Base-by-base conservation (phyloP, 2,888 invertebrate genomes). In the Margaritifera margaritifera region DNA sequence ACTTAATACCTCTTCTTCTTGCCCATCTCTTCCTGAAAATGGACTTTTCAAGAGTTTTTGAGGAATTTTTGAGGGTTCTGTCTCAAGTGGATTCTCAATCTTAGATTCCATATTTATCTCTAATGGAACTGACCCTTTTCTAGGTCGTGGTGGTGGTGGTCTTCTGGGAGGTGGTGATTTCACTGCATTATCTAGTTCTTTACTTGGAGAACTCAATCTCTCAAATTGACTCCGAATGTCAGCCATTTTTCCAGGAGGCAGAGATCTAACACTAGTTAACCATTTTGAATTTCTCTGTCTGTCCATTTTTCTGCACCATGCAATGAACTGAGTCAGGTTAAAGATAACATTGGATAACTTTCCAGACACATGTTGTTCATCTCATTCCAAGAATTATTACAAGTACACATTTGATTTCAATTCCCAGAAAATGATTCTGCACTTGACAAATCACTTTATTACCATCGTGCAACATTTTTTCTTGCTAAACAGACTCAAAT, bases 171-270 rank as follows among this genome's bases (percentile, higher is more conserved):
- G 59, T 42, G 64, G 62, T 50, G 42, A 52, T 66, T 42, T 42
- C 42, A 42, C 62, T 2, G 42, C 11, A 18, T 50, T 52, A 11
- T 50, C 15, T 19, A 19, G n/a, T 19, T 20, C 51, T 22, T 4
- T 22, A 51, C 25, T n/a, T 51, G 24, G 62, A 4, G 42, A 51
- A 24, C 52, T 25, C 51, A 52, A 52, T 25, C 24, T 20, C 25
- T 82, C 82, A 79, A 82, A 83, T 72, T 74, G 77, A 42, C 73
- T 71, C 22, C 80, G 72, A 42, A 86, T 81, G 62, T 81, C 73
- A 25, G 79, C 72, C 76, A 85, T 74, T 63, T 82, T 79, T 31
- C 81, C 83, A 18, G 79, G 72, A 11, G 85, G 82, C 25, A 86
- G 72, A 62, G 79, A 82, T 64, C 82, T 73, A 22, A 84, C 68